These are phyloP conservation scores for Idaea biselata DNA, from an alignment of 2,888 invertebrate species.

Conservation along the genomic window DNA sequence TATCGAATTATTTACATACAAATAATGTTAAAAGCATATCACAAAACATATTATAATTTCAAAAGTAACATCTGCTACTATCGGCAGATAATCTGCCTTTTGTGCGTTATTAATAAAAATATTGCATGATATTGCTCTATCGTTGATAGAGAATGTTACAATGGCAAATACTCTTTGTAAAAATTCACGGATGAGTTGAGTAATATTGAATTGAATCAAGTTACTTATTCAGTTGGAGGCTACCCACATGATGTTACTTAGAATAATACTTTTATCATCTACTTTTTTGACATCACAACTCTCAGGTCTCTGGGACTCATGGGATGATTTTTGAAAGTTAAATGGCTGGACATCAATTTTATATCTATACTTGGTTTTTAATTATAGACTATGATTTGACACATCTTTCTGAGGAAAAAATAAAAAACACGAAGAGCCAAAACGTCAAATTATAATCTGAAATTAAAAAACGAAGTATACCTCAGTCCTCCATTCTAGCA, in stretches of 20 bases:
- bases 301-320: background rate
- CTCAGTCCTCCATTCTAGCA: background rate
- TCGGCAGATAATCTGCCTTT: conserved; percentile 74
- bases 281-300: background rate
- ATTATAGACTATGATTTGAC: too few relatives aligned
- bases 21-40: background rate
- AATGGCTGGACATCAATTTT: too few relatives aligned
- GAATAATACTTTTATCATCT: background rate
- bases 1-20: background rate
- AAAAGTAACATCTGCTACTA: conserved; percentile 69
- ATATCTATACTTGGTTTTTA: too few relatives aligned
- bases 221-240: conserved; percentile 13
- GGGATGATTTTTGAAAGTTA: too few relatives aligned
- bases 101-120: conserved; percentile 80
- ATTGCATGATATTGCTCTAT: conserved; percentile 71
- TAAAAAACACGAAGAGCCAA: too few relatives aligned
- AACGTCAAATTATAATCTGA: too few relatives aligned
- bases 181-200: conserved; percentile 67
- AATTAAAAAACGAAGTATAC: too few relatives aligned
- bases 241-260: background rate
- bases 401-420: too few relatives aligned
- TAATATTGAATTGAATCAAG: conserved; percentile 56
- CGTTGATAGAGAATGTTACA: conserved; percentile 68
- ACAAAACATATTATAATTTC: conserved; percentile 18
- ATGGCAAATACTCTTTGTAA: conserved; percentile 64